These are phyloP conservation scores for Myzus persicae DNA, from an alignment of 1,140 invertebrate species.

Conservation along the genomic window DNA sequence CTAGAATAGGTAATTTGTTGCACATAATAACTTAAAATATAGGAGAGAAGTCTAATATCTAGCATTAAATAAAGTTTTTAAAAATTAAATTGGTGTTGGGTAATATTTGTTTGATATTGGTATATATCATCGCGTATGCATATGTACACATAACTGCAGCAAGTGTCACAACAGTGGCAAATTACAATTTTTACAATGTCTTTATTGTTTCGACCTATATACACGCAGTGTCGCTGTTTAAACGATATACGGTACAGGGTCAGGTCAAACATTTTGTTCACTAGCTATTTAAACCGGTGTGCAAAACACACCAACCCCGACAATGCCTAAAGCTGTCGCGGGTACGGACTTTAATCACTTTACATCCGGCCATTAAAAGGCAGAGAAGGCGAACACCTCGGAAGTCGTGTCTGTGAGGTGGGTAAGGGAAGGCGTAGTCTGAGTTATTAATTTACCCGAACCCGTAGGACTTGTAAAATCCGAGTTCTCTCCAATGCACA, in stretches of 20 bases:
- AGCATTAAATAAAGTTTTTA: neutral
- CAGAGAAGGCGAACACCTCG: neutral
- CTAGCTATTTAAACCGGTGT: constrained; percentile 25
- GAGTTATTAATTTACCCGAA: constrained; percentile 54
- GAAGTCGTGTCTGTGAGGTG: neutral
- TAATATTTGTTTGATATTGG: neutral
- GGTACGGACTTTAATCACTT: constrained; percentile 34
- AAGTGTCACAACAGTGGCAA: neutral
- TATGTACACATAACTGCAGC: neutral
- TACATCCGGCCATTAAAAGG: constrained; percentile 37
- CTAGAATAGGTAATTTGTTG: neutral
- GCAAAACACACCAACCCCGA: neutral
- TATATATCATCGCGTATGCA: neutral
- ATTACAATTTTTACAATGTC: neutral
- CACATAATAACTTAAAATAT: too few relatives aligned
- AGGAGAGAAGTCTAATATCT: neutral
- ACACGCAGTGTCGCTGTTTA: neutral
- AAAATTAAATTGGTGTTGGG: neutral
- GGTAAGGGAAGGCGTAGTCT: constrained; percentile 1
- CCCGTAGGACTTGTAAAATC: constrained; percentile 49
- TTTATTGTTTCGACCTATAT: constrained; percentile 1
- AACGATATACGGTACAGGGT: neutral
- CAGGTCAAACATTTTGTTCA: constrained; percentile 26
- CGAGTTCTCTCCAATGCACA: neutral
- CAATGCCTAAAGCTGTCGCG: neutral